Evolutionary conservation across 2,888 invertebrate species (phyloP).

Genomic region (Craniophora ligustri): DNA sequence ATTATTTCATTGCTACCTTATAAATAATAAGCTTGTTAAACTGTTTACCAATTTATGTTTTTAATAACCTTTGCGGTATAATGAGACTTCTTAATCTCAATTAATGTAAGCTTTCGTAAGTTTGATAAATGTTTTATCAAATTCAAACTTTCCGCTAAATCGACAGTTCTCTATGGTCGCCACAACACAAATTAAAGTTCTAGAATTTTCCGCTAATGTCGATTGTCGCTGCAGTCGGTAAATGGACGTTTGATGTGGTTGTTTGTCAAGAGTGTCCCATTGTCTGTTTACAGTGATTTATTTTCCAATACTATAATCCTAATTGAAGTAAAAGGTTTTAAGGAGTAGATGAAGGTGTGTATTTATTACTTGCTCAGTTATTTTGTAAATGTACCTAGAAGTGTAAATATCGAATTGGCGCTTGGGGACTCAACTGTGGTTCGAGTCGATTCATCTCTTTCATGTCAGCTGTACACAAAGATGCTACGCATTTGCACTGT

Average conservation of each 20-base stretch:
- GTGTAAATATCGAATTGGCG: slow-evolving; percentile 73
- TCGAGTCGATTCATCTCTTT: slow-evolving; percentile 80
- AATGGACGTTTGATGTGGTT: slow-evolving; percentile 90
- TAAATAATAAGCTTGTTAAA: too few species aligned
- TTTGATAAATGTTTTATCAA: too few species aligned
- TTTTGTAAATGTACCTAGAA: slow-evolving; percentile 52
- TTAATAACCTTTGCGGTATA: too few species aligned
- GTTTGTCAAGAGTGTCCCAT: slow-evolving; percentile 90
- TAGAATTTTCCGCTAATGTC: slow-evolving; percentile 73
- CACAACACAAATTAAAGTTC: slow-evolving; percentile 74
- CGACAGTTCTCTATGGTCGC: slow-evolving; percentile 68
- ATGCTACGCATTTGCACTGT: slow-evolving; percentile 84
- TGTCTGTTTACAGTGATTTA: slow-evolving; percentile 90
- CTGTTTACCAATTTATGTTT: too few species aligned
- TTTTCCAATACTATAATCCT: slow-evolving; percentile 81
- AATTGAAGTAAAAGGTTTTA: slow-evolving; percentile 82
- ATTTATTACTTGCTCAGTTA: slow-evolving; percentile 54
- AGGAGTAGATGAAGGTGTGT: slow-evolving; percentile 91
- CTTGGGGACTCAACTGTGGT: slow-evolving; percentile 76
- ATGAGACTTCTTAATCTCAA: too few species aligned
- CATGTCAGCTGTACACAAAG: slow-evolving; percentile 87
- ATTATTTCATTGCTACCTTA: too few species aligned
- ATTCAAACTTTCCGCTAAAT: slow-evolving; percentile 18
- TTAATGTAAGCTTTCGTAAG: too few species aligned
- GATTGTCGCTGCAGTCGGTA: slow-evolving; percentile 89